Evolutionary conservation across 2,888 invertebrate species (phyloP), one percentile per base, ranked within the genome.

Genomic region (Lamproptera curius): DNA sequence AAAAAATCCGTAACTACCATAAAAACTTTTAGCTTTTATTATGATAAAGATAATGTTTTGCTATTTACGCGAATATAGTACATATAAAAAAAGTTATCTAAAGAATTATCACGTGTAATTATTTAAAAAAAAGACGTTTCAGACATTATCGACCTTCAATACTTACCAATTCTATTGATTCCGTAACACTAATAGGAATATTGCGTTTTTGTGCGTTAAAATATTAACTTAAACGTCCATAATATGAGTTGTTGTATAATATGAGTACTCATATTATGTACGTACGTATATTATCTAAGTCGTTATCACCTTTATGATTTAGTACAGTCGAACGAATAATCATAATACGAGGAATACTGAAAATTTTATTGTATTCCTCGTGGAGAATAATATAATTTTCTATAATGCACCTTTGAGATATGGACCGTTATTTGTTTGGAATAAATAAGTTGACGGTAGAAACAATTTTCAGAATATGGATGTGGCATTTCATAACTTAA

Each of bases 371-470:
- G 50, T 47, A 48, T 42, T 50, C 31, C 38, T 35, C 49, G 38
- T 50, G 51, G 52, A 61, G 65, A 70, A 73, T 72, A 73, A 74
- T 52, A 76, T 77, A 76, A 76, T 76, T 75, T 68, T 57, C 62
- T 56, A 55, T 65, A 65, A 66, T 72, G 74, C 74, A 74, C 60
- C 66, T 58, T 61, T 82, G 82, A 82, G 68, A 72, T 73, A 83
- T 78, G 63, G 62, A 65, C 51, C 64, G 70, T 56, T 75, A 79
- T 83, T 80, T 80, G 77, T 82, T 74, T 67, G 57, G 68, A 46
- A 68, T 70, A 73, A 77, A 76, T 59, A 64, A 61, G 33, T 33
- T 48, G 55, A 41, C 17, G 16, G 45, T 61, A 15, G 31, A 41
- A 53, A 44, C 15, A 8, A 10, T 26, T 13, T 1, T 10, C 16